A percentile compares a stretch with the other conserved stretches of the same genome.
These are phyloP conservation scores for Alfaro cultratus DNA, from an alignment of 2,797 vertebrate species.

Conservation along the genomic window DNA sequence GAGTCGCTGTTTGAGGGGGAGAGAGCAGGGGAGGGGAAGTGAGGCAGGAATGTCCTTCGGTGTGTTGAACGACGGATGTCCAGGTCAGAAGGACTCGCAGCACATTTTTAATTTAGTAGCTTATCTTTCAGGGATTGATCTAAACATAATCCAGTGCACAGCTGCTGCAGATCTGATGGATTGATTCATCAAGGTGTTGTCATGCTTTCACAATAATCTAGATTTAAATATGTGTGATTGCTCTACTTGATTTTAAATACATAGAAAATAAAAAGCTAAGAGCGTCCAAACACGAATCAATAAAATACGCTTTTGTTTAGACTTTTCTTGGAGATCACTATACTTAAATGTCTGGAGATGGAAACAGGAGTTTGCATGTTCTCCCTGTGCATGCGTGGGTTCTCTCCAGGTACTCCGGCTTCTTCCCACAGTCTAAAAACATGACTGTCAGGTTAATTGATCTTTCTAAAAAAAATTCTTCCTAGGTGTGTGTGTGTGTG, in stretches of 20 bases:
- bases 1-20: constrained; percentile 25
- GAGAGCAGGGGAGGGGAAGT: no score
- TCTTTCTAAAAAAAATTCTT: no score
- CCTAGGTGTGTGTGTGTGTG: no score
- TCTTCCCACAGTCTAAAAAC: no score
- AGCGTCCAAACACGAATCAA: not conserved
- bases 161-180: constrained; percentile 21
- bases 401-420: no score
- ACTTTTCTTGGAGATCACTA: not conserved
- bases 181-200: not conserved
- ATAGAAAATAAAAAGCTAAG: not conserved
- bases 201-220: not conserved
- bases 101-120: constrained; percentile 24
- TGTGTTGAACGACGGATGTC: not conserved
- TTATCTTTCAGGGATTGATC: constrained; percentile 13
- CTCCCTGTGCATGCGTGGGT: no score
- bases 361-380: not conserved
- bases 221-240: not conserved
- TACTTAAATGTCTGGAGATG: not conserved
- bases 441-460: no score
- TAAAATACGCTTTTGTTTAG: not conserved
- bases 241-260: not conserved
- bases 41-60: not conserved
- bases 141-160: not conserved
- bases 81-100: constrained; percentile 8